A percentile compares a stretch with the other conserved stretches of the same genome.
Conservation (phyloP, 2,888 invertebrate species). For the Meta bourneti region DNA sequence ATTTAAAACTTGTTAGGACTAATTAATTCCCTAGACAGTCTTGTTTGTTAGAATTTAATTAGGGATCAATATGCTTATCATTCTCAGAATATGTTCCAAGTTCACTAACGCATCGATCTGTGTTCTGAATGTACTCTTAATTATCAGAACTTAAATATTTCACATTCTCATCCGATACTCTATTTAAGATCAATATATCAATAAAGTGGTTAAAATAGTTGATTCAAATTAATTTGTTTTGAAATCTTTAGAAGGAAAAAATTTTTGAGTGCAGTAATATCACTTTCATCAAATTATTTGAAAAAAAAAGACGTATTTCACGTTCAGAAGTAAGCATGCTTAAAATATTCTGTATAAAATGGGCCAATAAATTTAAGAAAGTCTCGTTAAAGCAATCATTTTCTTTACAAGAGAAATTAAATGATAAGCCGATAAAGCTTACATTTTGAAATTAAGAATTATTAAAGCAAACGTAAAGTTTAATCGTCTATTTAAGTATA, state of each 20-base stretch:
- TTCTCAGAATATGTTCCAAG: background rate
- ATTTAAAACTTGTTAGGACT: background rate
- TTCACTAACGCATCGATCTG: background rate
- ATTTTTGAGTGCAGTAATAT: background rate
- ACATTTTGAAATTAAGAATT: too few species aligned
- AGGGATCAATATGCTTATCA: background rate
- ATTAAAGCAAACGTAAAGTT: too few species aligned
- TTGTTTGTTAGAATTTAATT: constrained; percentile 3
- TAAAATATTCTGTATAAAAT: too few species aligned
- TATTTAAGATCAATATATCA: background rate
- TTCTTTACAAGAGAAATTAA: too few species aligned
- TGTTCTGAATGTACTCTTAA: background rate
- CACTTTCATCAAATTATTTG: background rate
- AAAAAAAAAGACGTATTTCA: background rate
- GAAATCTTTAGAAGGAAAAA: background rate
- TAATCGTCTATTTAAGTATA: too few species aligned
- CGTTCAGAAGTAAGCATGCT: too few species aligned
- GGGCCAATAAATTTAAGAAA: too few species aligned
- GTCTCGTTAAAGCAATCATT: too few species aligned
- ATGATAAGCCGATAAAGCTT: too few species aligned
- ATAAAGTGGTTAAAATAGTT: background rate
- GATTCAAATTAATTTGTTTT: too few species aligned
- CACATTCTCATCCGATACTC: background rate
- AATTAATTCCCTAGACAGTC: background rate
- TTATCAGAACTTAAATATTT: background rate